These are phyloP conservation scores for Leptinotarsa defecta DNA, from an alignment of 1,140 invertebrate species.

Conservation along the genomic window DNA sequence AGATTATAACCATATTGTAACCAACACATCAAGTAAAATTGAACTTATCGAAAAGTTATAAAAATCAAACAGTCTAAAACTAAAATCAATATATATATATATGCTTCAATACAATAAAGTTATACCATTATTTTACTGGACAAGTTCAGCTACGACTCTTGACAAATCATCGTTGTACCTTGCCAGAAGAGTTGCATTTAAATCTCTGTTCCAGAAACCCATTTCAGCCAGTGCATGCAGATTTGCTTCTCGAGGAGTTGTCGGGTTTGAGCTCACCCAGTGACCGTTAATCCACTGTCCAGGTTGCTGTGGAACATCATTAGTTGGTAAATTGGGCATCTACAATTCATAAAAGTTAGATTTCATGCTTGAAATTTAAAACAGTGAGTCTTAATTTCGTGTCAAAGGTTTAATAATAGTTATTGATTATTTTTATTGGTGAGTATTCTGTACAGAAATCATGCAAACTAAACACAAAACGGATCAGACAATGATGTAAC, in stretches of 20 bases:
- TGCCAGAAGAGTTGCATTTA: constrained; percentile 52
- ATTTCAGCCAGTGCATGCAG: constrained; percentile 49
- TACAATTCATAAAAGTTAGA: background rate
- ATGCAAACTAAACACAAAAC: no score
- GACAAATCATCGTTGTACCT: constrained; percentile 53
- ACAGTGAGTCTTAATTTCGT: no score
- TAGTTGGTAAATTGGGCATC: background rate
- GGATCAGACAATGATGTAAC: no score
- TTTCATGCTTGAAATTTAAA: no score
- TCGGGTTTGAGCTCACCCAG: constrained; percentile 46
- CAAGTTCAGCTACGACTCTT: constrained; percentile 51
- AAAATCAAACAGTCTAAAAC: no score
- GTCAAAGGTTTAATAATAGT: no score
- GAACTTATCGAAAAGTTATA: no score
- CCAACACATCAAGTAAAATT: no score
- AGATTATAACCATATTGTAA: no score
- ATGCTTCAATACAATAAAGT: background rate
- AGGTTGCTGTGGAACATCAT: constrained; percentile 34
- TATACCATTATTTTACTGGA: constrained; percentile 46
- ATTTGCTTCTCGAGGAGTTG: constrained; percentile 45
- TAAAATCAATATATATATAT: background rate
- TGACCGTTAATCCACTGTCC: constrained; percentile 52
- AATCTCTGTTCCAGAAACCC: constrained; percentile 53
- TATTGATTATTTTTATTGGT: no score
- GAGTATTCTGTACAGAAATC: no score